Percentiles rank a stretch among this genome's conserved stretches.
phyloP scores from a whole-genome alignment of 2,113 vertebrate genomes.

The Cygnus atratus region DNA sequence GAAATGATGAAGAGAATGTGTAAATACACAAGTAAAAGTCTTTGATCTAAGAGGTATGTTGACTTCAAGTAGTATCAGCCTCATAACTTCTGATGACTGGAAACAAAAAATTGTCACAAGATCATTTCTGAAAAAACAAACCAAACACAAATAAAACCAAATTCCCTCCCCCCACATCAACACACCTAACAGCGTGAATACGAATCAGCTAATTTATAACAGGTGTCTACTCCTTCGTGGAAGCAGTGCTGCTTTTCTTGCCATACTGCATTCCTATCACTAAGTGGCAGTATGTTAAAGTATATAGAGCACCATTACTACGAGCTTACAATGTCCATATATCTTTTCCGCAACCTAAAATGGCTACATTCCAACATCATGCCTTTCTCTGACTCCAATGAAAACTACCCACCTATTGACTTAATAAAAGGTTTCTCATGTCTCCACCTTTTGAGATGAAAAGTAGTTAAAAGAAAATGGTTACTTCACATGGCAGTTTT shows the following conservation, averaged over 20 bases:
- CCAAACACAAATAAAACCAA: neutral
- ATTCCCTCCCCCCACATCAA: rapidly evolving
- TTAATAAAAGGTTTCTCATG: neutral
- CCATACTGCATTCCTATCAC: conserved; percentile 5
- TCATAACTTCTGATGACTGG: neutral
- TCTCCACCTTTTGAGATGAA: neutral
- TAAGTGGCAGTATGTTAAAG: conserved; percentile 53
- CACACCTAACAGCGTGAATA: neutral
- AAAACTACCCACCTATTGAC: neutral
- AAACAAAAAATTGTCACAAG: neutral
- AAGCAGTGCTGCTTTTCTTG: neutral
- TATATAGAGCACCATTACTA: neutral
- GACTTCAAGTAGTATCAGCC: neutral
- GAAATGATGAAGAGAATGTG: rapidly evolving
- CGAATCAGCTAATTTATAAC: neutral
- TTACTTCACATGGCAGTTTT: neutral
- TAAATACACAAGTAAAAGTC: neutral
- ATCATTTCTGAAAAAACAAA: neutral
- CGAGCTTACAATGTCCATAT: neutral
- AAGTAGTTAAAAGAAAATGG: neutral
- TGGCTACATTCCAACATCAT: neutral
- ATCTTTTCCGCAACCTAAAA: neutral
- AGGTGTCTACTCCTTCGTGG: neutral
- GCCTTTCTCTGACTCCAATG: neutral
- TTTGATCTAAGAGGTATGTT: neutral